Evolutionary conservation across 2,113 vertebrate species (phyloP).

Genomic region (Dascyllus trimaculatus): DNA sequence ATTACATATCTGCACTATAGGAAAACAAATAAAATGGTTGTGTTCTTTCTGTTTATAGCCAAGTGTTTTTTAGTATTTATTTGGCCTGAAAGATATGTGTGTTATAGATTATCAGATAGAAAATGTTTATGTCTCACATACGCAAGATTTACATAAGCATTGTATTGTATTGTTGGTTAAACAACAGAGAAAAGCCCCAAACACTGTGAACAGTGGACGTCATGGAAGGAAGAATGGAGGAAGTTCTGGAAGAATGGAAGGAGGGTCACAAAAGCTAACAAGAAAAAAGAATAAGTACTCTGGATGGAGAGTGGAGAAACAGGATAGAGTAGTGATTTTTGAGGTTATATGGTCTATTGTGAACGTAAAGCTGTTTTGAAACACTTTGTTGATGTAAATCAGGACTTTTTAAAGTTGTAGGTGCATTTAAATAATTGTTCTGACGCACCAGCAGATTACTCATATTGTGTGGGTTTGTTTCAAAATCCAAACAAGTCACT

Average conservation of each 20-base stretch:
- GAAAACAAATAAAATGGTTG: slow-evolving; percentile 39
- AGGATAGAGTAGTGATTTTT: no score
- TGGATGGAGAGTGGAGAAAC: no score
- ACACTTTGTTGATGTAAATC: slow-evolving; percentile 17
- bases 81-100: slow-evolving; percentile 10
- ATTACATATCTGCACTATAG: slow-evolving; percentile 33
- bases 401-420: not conserved
- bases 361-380: not conserved
- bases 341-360: not conserved
- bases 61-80: slow-evolving; percentile 29
- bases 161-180: slow-evolving; percentile 29
- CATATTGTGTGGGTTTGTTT: slow-evolving; percentile 39
- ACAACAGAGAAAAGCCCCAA: slow-evolving; percentile 25
- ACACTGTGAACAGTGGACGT: not conserved
- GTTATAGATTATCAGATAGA: slow-evolving; percentile 22
- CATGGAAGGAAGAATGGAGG: slow-evolving; percentile 13
- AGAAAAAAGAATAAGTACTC: not conserved
- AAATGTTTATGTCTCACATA: slow-evolving; percentile 57
- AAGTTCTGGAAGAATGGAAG: slow-evolving; percentile 32
- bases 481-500: slow-evolving; percentile 15
- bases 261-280: not conserved
- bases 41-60: slow-evolving; percentile 22
- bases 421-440: slow-evolving; percentile 14
- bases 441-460: slow-evolving; percentile 21
- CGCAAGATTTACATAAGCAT: slow-evolving; percentile 24